phyloP scores from a whole-genome alignment of 2,888 invertebrate species.

The Lymantria dispar region DNA sequence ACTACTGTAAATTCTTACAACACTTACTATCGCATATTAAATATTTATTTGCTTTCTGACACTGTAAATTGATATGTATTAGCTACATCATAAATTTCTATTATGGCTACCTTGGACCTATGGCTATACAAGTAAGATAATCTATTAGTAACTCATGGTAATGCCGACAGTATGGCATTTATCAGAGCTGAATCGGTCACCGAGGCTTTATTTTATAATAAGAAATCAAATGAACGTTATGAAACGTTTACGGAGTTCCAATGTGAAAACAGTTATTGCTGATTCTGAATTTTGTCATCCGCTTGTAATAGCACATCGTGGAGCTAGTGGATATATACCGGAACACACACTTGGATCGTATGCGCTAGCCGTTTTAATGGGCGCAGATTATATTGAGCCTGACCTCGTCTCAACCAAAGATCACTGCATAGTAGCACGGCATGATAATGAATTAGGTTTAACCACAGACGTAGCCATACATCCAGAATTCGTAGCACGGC shows the following conservation, averaged over 20 bases:
- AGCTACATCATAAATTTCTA: too few species aligned
- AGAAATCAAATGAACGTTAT: not conserved
- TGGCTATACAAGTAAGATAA: too few species aligned
- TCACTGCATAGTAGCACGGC: slow-evolving; percentile 58
- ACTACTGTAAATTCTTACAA: too few species aligned
- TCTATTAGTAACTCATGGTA: not conserved
- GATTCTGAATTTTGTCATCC: slow-evolving; percentile 47
- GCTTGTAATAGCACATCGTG: slow-evolving; percentile 62
- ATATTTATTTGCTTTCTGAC: too few species aligned
- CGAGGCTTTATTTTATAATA: not conserved
- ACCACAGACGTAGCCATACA: slow-evolving; percentile 58
- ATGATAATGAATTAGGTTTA: slow-evolving; percentile 63
- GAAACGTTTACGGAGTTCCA: not conserved
- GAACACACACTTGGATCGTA: slow-evolving; percentile 75
- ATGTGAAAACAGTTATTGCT: not conserved
- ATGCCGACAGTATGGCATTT: not conserved
- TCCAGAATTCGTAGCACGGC: slow-evolving; percentile 56
- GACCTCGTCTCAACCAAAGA: slow-evolving; percentile 72
- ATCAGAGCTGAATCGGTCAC: not conserved
- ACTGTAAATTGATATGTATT: too few species aligned
- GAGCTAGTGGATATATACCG: slow-evolving; percentile 71
- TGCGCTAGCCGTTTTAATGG: slow-evolving; percentile 66
- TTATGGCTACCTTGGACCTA: too few species aligned
- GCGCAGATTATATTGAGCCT: slow-evolving; percentile 70
- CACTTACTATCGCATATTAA: too few species aligned